Percentiles rank a stretch among this genome's conserved stretches.
Conservation (phyloP, 2,113 vertebrate species). For the Atlantisia rogersi region DNA sequence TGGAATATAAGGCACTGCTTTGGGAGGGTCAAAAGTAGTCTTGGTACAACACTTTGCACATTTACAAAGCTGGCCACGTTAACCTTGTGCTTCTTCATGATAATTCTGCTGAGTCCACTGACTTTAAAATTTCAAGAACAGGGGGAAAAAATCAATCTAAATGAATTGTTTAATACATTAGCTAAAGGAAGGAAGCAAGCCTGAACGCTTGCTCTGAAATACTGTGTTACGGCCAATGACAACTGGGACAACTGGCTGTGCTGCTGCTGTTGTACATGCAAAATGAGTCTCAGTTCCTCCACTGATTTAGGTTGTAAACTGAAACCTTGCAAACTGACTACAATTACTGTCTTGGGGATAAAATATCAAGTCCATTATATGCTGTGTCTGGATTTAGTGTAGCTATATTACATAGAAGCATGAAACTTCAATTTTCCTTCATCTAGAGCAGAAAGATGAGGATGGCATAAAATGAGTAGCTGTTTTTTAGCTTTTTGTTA, state of each 20-base stretch:
- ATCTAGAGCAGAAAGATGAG: not conserved
- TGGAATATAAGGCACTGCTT: not conserved
- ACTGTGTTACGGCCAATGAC: not conserved
- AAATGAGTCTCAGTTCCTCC: constrained; percentile 19
- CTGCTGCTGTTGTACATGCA: not conserved
- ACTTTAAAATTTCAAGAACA: not conserved
- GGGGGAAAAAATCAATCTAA: not conserved
- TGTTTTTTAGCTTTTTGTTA: not conserved
- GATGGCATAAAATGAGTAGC: not conserved
- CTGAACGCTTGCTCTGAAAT: not conserved
- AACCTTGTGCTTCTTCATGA: not conserved
- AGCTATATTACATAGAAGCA: not conserved
- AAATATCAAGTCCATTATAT: constrained; percentile 4
- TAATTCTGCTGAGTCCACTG: not conserved
- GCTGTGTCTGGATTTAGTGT: not conserved
- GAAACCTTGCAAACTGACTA: constrained; percentile 11
- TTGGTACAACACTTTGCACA: not conserved
- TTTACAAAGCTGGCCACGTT: not conserved
- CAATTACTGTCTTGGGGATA: constrained; percentile 9
- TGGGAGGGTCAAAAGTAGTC: not conserved
- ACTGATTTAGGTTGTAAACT: constrained; percentile 1
- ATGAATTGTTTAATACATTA: not conserved
- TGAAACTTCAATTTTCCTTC: not conserved
- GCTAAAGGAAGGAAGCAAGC: not conserved
- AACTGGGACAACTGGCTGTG: constrained; percentile 1